Evolutionary conservation across 2,113 vertebrate species (phyloP).

Genomic region (Neopipo cinnamomea): DNA sequence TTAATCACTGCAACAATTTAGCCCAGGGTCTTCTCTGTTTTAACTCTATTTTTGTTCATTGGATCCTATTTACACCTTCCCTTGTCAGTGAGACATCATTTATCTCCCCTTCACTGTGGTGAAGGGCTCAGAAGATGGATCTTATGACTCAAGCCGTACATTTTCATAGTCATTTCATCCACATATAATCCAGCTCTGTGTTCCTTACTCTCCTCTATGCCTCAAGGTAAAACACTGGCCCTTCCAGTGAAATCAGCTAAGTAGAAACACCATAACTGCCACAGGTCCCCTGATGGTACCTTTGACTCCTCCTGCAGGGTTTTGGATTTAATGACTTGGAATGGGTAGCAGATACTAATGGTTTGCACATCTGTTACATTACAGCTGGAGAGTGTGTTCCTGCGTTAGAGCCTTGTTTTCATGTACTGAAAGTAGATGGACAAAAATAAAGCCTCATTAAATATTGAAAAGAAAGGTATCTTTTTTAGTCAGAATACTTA

Average conservation of each 20-base stretch:
- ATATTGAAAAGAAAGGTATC: slow-evolving; percentile 34
- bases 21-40: neutral
- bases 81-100: neutral
- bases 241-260: slow-evolving; percentile 10
- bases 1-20: neutral
- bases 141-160: neutral
- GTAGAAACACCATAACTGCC: slow-evolving; percentile 31
- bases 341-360: slow-evolving; percentile 63
- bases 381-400: slow-evolving; percentile 42
- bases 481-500: neutral
- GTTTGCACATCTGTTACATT: slow-evolving; percentile 63
- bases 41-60: neutral
- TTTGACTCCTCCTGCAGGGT: slow-evolving; percentile 49
- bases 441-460: slow-evolving; percentile 55
- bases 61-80: neutral
- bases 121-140: neutral
- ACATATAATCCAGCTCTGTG: neutral
- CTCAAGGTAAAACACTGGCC: neutral
- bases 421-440: neutral
- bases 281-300: slow-evolving; percentile 46
- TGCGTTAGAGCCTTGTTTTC: neutral
- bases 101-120: neutral
- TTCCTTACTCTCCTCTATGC: neutral
- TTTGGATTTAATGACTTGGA: slow-evolving; percentile 60
- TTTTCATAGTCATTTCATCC: neutral